A percentile compares a stretch with the other conserved stretches of the same genome.
Evolutionary conservation across 2,888 invertebrate species (phyloP).

Genomic region (Alloplasta piceator): DNA sequence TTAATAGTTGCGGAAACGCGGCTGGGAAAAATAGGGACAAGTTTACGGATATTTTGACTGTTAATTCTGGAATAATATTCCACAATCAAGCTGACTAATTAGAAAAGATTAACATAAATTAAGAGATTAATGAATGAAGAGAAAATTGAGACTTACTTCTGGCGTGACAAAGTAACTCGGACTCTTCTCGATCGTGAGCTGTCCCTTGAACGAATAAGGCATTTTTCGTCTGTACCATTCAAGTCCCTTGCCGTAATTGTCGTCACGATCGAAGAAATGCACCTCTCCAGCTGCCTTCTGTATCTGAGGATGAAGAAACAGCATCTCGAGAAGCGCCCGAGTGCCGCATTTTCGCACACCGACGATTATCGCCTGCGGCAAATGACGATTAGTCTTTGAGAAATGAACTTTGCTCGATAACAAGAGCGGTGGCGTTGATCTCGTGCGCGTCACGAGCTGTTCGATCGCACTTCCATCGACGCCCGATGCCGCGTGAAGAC

Average conservation of each 20-base stretch:
- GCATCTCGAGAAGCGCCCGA: conserved; percentile 97
- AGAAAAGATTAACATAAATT: not conserved
- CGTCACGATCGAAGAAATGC: conserved; percentile 98
- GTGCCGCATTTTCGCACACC: conserved; percentile 99
- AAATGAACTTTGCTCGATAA: conserved; percentile 85
- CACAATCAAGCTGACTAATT: too few species aligned
- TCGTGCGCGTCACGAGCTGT: conserved; percentile 79
- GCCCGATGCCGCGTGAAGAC: conserved; percentile 86
- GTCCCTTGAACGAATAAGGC: conserved; percentile 96
- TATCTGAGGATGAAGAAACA: conserved; percentile 96
- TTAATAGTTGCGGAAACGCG: too few species aligned
- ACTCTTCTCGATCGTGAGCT: conserved; percentile 98
- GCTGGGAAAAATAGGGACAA: too few species aligned
- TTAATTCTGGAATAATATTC: too few species aligned
- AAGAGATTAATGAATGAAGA: not conserved
- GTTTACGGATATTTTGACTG: too few species aligned
- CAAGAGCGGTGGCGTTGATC: conserved; percentile 83
- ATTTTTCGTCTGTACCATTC: conserved; percentile 98
- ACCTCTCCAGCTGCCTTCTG: conserved; percentile 97
- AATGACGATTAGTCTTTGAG: conserved; percentile 86
- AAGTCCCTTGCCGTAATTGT: conserved; percentile 95
- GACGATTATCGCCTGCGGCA: conserved; percentile 94
- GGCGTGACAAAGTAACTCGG: conserved; percentile 99
- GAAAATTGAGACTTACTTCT: conserved; percentile 87
- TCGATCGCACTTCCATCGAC: conserved; percentile 78